Evolutionary conservation across 1,140 invertebrate species (phyloP).

Genomic region (Pinna nobilis): DNA sequence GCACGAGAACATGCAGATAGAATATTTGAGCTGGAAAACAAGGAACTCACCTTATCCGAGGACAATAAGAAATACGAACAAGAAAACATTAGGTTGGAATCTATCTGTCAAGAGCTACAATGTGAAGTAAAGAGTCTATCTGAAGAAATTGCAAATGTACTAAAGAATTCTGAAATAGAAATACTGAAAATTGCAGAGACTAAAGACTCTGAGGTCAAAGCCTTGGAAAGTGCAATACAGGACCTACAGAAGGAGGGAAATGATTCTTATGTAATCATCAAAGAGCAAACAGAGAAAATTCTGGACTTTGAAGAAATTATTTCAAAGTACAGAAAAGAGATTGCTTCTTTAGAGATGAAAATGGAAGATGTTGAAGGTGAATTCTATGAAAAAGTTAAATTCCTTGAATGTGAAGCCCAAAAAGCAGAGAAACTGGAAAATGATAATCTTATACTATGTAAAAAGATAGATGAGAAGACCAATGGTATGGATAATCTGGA

Average conservation of each 20-base stretch:
- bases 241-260: conserved; percentile 18
- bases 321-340: conserved; percentile 1
- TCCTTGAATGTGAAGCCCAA: not conserved
- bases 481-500: not conserved
- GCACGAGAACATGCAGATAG: conserved; percentile 31
- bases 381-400: conserved; percentile 4
- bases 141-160: conserved; percentile 10
- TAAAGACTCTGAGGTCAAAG: conserved; percentile 2
- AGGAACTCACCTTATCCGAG: conserved; percentile 17
- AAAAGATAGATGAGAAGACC: not conserved
- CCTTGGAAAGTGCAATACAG: conserved; percentile 12
- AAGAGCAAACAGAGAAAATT: not conserved
- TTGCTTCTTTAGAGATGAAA: not conserved
- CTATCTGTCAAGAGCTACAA: conserved; percentile 11
- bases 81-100: conserved; percentile 6
- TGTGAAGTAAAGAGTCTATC: conserved; percentile 16
- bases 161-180: conserved; percentile 10
- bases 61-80: conserved; percentile 16
- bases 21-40: conserved; percentile 30
- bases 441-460: not conserved
- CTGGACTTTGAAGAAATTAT: not conserved
- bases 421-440: not conserved
- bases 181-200: not conserved
- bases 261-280: not conserved
- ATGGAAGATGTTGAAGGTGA: conserved; percentile 7